A percentile compares a stretch with the other conserved stretches of the same genome.
Evolutionary conservation across 1,140 invertebrate genomes (phyloP).

Genomic region (Camponotus vicinus): DNA sequence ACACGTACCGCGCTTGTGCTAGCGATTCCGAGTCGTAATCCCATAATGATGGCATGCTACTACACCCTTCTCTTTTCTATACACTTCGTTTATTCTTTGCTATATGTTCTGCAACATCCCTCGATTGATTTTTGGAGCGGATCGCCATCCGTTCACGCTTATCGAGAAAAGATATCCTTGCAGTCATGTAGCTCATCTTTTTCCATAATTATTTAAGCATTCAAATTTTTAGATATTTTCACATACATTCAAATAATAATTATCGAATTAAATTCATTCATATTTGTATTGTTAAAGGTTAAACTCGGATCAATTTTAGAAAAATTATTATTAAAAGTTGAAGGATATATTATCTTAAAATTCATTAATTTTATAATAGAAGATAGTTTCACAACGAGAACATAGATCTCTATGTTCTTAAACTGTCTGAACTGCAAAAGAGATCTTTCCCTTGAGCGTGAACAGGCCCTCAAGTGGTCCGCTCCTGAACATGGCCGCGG

Average conservation of each 20-base stretch:
- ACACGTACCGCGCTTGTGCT: neutral
- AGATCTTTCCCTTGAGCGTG: neutral
- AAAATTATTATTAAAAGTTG: neutral
- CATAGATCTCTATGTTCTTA: neutral
- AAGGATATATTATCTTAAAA: neutral
- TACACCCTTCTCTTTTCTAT: slow-evolving; percentile 39
- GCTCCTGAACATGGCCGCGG: slow-evolving; percentile 53
- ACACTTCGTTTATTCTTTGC: slow-evolving; percentile 21
- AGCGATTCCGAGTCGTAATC: slow-evolving; percentile 62
- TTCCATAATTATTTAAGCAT: neutral
- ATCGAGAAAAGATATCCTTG: neutral
- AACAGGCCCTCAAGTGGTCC: slow-evolving; percentile 50
- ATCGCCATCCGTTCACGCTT: neutral
- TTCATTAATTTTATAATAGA: neutral
- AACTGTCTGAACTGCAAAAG: neutral
- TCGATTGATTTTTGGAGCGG: slow-evolving; percentile 15
- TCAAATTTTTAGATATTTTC: neutral
- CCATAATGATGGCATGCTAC: slow-evolving; percentile 56
- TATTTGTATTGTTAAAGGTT: neutral
- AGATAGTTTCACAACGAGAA: neutral
- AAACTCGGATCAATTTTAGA: neutral
- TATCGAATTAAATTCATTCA: neutral
- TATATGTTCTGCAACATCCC: neutral
- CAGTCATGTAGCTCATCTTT: neutral
- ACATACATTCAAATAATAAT: neutral